These are phyloP conservation scores for Bibio marci DNA, from an alignment of 2,888 invertebrate genomes.

Conservation along the genomic window DNA sequence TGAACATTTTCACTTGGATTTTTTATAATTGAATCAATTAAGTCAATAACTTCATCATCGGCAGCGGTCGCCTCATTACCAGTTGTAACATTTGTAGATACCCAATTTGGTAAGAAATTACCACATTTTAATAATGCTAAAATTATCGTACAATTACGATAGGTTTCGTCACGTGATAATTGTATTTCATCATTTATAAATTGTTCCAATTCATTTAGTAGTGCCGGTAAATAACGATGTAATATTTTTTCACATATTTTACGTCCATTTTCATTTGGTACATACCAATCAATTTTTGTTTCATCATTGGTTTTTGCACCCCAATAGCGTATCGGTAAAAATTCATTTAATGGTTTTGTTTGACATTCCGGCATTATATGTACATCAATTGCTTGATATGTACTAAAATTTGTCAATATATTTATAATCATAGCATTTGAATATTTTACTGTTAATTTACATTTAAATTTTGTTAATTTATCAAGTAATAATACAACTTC, in stretches of 20 bases:
- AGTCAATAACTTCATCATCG: constrained; percentile 31
- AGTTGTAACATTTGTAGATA: no score
- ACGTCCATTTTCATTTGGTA: constrained; percentile 53
- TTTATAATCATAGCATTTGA: constrained; percentile 43
- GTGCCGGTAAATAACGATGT: constrained; percentile 45
- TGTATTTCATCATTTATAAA: constrained; percentile 34
- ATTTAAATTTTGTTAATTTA: constrained; percentile 47
- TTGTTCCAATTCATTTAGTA: constrained; percentile 39
- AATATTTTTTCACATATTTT: constrained; percentile 45
- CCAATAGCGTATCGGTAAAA: constrained; percentile 67
- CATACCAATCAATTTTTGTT: constrained; percentile 57
- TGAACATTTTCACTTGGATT: constrained; percentile 23
- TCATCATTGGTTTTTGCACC: constrained; percentile 39
- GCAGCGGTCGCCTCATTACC: no score
- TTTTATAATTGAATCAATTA: constrained; percentile 4
- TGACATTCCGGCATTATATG: constrained; percentile 41
- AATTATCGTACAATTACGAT: constrained; percentile 49
- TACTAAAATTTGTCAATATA: constrained; percentile 40
- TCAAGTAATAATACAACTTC: constrained; percentile 49
- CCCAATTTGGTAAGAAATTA: constrained; percentile 46
- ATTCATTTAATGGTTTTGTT: constrained; percentile 44
- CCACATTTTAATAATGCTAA: constrained; percentile 47
- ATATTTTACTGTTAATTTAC: constrained; percentile 44
- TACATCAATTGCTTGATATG: constrained; percentile 42
- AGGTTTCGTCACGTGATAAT: constrained; percentile 46